Base-by-base conservation (phyloP, 35 echinoderm and acorn worm genomes). In the Apostichopus californicus region DNA sequence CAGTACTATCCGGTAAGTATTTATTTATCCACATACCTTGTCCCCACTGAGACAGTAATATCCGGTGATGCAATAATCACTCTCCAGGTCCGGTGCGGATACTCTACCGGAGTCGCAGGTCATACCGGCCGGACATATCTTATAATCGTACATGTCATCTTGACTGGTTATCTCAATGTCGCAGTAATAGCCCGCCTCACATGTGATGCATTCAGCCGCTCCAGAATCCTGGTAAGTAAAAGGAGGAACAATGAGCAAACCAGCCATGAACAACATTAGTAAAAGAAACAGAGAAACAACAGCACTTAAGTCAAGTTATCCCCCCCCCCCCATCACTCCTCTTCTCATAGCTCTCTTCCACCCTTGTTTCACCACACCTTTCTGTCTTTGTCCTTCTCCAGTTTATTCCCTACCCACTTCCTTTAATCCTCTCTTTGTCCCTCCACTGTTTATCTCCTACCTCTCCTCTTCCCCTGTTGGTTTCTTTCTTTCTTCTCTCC, bases 71-170 rank as follows among this genome's bases (percentile, higher is more conserved):
- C 97, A 98, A 8, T 70, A 64, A n/a, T 98, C 95, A 79, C 88
- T 98, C 23, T 96, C 87, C 20, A 98, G 92, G 72, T 98, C 95
- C 7, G 97, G 97, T 60, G 97, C 97, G 4, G 90, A 57, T 15
- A 72, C 87, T 8, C 95, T 77, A 23, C 93, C 92, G 55, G 93
- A 94, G 70, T 92, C 82, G 79, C 97, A 98, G 8, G 80, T 90
- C 93, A 98, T 94, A 11, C 97, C 97, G 28, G 94, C 94, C 9
- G 97, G 97, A 75, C 97, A 98, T 71, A 96, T 96, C 88, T 98
- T 98, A 34, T 96, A 79, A 11, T 86, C 64, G 56, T 94, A 96
- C 97, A 98, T 98, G 87, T 93, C 84, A 80, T 94, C 91, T 46
- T 84, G 90, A 34, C 90, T 98, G 0, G 97, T 98, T 28, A 95